A percentile compares a stretch with the other conserved stretches of the same genome.
Conservation (phyloP, 1,140 invertebrate genomes). For the Diabrotica virgifera region DNA sequence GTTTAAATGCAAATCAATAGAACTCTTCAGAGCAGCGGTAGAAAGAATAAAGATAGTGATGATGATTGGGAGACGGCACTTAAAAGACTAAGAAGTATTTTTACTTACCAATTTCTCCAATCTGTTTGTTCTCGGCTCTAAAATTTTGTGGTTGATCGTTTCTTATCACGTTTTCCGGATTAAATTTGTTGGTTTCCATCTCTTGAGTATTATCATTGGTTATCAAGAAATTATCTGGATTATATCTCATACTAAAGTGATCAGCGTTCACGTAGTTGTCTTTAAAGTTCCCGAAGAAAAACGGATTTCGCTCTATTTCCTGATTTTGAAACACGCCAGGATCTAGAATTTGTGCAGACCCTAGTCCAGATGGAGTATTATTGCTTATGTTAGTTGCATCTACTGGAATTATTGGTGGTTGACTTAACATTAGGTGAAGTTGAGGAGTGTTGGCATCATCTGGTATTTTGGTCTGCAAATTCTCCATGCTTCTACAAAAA, state of each 20-base stretch:
- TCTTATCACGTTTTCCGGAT: not conserved
- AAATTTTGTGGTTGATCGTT: not conserved
- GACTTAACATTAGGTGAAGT: slow-evolving; percentile 29
- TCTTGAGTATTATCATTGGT: not conserved
- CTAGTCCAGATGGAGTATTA: not conserved
- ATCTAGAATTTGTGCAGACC: not conserved
- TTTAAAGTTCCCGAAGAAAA: slow-evolving; percentile 36
- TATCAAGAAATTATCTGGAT: slow-evolving; percentile 35
- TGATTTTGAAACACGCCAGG: not conserved
- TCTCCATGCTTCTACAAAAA: slow-evolving; percentile 31
- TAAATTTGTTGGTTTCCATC: not conserved
- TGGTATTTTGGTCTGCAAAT: slow-evolving; percentile 29
- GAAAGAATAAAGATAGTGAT: no score
- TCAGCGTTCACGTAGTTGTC: slow-evolving; percentile 37
- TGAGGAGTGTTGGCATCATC: slow-evolving; percentile 33
- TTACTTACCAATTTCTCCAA: not conserved
- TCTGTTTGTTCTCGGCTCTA: not conserved
- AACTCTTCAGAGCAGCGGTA: no score
- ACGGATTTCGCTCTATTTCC: slow-evolving; percentile 32
- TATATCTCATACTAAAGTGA: slow-evolving; percentile 39
- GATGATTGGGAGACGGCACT: no score
- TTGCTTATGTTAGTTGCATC: not conserved
- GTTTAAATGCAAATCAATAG: no score
- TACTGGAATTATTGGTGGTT: slow-evolving; percentile 5
- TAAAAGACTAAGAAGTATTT: no score